phyloP scores from a whole-genome alignment of 2,888 invertebrate species.

The Clepsis dumicolana region DNA sequence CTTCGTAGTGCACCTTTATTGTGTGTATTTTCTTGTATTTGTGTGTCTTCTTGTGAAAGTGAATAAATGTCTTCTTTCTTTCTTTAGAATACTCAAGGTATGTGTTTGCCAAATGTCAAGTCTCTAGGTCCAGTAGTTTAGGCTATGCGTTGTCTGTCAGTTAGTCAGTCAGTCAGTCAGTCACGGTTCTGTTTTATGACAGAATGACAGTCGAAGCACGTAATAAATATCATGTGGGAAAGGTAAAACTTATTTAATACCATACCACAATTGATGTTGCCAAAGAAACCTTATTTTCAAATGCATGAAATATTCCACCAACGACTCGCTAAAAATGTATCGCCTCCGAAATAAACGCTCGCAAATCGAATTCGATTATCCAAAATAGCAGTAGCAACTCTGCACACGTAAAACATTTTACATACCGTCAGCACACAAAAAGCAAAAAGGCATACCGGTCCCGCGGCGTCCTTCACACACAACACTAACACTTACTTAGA shows the following conservation, averaged over 20 bases:
- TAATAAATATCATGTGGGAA: too few species aligned
- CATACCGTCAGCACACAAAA: conserved; percentile 22
- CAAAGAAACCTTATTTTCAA: background rate
- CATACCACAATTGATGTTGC: background rate
- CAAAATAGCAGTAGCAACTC: background rate
- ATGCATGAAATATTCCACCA: background rate
- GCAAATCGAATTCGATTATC: background rate
- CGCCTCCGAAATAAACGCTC: background rate
- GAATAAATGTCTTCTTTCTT: too few species aligned
- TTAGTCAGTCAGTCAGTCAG: too few species aligned
- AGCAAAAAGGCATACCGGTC: conserved; percentile 32
- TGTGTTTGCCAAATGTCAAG: too few species aligned
- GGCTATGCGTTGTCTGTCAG: too few species aligned
- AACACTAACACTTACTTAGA: conserved; percentile 42
- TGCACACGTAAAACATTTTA: background rate
- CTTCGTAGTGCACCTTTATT: too few species aligned
- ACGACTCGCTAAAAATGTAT: background rate
- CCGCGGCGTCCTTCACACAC: conserved; percentile 22
- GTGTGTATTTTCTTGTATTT: too few species aligned
- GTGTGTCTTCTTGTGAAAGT: too few species aligned
- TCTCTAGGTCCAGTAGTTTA: too few species aligned
- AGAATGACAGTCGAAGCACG: too few species aligned
- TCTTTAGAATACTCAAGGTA: too few species aligned
- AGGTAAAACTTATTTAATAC: background rate
- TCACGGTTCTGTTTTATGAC: too few species aligned